phyloP scores from a whole-genome alignment of 2,797 vertebrate genomes.

The Neosilurus mollespiculum region DNA sequence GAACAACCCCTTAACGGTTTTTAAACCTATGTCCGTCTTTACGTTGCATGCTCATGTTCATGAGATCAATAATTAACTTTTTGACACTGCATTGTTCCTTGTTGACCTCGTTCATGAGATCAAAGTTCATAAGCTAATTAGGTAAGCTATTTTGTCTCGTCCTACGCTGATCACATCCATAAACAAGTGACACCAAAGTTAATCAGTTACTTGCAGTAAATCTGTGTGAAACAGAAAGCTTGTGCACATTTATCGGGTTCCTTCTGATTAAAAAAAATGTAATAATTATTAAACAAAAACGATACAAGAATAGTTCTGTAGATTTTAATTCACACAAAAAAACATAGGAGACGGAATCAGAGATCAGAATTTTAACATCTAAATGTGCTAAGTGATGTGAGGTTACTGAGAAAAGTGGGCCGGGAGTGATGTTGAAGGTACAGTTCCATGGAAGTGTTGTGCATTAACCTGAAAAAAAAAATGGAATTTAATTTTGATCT shows the following conservation, averaged over 20 bases:
- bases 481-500: too few relatives aligned
- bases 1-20: background rate
- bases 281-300: too few relatives aligned
- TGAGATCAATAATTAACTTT: slow-evolving; percentile 58
- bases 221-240: slow-evolving; percentile 1
- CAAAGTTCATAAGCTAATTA: slow-evolving; percentile 59
- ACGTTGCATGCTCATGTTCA: background rate
- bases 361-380: too few relatives aligned
- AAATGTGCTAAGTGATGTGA: too few relatives aligned
- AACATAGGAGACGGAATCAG: too few relatives aligned
- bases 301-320: background rate
- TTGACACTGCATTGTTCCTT: slow-evolving; percentile 20
- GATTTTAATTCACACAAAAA: background rate
- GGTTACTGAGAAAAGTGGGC: too few relatives aligned
- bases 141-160: slow-evolving; percentile 58
- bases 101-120: slow-evolving; percentile 36
- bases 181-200: slow-evolving; percentile 49
- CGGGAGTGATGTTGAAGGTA: too few relatives aligned
- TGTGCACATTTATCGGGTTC: background rate
- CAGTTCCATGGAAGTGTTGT: too few relatives aligned
- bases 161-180: slow-evolving; percentile 38
- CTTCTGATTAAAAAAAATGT: too few relatives aligned
- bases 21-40: background rate
- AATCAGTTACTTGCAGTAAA: slow-evolving; percentile 48
- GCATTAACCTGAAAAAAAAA: too few relatives aligned